Base-by-base conservation (phyloP, 92 coral and sea anemone genomes). In the Actinernus sp. region DNA sequence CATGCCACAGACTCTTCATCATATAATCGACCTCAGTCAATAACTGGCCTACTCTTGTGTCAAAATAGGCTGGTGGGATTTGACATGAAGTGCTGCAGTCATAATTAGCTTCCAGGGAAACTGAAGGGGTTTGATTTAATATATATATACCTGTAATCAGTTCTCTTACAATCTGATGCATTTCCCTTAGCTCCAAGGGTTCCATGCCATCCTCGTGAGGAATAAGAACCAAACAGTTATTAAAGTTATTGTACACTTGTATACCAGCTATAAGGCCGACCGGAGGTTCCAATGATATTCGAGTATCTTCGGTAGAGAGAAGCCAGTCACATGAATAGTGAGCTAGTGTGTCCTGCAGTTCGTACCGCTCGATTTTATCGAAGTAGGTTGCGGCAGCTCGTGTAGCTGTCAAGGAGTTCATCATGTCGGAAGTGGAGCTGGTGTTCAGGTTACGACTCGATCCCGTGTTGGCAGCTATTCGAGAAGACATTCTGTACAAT, bases 1-100 rank as follows among this genome's bases (percentile, higher is more conserved):
- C 99, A 49, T 95, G 99, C 99, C 99, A 95, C 48, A 95, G 71
- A 40, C 99, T 95, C 31, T 95, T 95, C 96, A 95, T 95, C 96
- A 87, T 79, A 73, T 95, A 95, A 45, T 95, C 99, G 0, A 95
- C 97, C 38, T 95, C 85, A 38, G 84, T 58, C 77, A 95, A 64
- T 13, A 95, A 68, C 83, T 95, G 99, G 2, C 99, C 99, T 54
- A 95, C 92, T 55, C 99, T 77, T 22, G 99, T 95, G 71, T 95
- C 99, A 51, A 49, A 48, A 59, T 87, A 95, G 17, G 99, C 99
- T 2, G 99, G 99, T 11, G 99, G 97, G 6, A 95, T 84, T 31
- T 91, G 97, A 39, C 94, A 91, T 2, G 99, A 78, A 0, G 97
- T 91, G 52, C 99, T 95, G 45, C 97, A 82, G 47, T 95, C 99